Percentiles rank a stretch among this genome's conserved stretches.
phyloP scores from a whole-genome alignment of 1,140 invertebrate genomes.

The Zaprionus tsacasi region DNA sequence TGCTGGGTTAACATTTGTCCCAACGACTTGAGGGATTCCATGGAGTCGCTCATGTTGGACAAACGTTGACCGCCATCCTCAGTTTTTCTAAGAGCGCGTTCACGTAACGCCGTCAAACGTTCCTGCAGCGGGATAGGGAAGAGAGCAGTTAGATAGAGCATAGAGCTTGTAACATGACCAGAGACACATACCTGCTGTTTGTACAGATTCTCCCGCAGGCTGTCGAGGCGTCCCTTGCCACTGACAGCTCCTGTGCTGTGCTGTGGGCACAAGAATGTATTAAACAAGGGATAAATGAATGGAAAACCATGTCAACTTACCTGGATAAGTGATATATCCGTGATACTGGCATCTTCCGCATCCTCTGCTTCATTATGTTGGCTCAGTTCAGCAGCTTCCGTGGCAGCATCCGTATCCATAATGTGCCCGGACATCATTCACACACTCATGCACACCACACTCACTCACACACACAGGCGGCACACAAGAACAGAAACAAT shows the following conservation, averaged over 20 bases:
- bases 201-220: slow-evolving; percentile 62
- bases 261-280: background rate
- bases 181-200: slow-evolving; percentile 56
- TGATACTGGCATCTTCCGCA: slow-evolving; percentile 47
- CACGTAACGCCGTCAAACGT: slow-evolving; percentile 59
- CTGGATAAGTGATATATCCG: slow-evolving; percentile 50
- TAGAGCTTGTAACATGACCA: background rate
- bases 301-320: slow-evolving; percentile 13
- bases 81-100: slow-evolving; percentile 53
- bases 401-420: slow-evolving; percentile 30
- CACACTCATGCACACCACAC: slow-evolving; percentile 6
- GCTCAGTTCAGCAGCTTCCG: slow-evolving; percentile 29
- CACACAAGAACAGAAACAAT: slow-evolving; percentile 9
- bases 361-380: slow-evolving; percentile 52
- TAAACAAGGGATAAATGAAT: background rate
- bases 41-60: slow-evolving; percentile 54
- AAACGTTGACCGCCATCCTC: slow-evolving; percentile 35
- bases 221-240: slow-evolving; percentile 62
- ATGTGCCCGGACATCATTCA: slow-evolving; percentile 33
- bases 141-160: background rate
- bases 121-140: slow-evolving; percentile 34
- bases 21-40: slow-evolving; percentile 58
- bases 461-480: too few relatives aligned
- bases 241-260: slow-evolving; percentile 10
- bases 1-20: slow-evolving; percentile 39